These are phyloP conservation scores for Meteorus sp. DNA, from an alignment of 1,140 invertebrate genomes.

Conservation along the genomic window DNA sequence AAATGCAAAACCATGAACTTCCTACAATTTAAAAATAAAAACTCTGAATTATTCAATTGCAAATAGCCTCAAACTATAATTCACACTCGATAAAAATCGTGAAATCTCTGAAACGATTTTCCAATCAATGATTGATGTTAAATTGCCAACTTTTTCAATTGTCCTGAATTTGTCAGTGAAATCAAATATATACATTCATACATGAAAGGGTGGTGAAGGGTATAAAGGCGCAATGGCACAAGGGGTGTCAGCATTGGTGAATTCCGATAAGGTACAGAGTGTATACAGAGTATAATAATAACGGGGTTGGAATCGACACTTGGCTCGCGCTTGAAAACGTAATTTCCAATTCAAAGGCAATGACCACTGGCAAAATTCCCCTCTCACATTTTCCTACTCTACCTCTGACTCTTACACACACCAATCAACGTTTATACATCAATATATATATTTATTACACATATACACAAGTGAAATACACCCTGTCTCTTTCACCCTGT, in stretches of 20 bases:
- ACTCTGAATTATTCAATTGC: too few species aligned
- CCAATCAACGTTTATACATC: slow-evolving; percentile 1
- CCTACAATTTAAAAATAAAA: not conserved
- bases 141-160: slow-evolving; percentile 4
- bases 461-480: slow-evolving; percentile 15
- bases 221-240: not conserved
- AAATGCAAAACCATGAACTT: not conserved
- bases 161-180: not conserved
- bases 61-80: too few species aligned
- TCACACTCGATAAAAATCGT: not conserved
- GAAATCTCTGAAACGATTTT: not conserved
- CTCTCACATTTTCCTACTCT: slow-evolving; percentile 5
- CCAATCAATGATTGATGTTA: not conserved
- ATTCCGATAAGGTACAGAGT: slow-evolving; percentile 16
- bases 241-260: too few species aligned
- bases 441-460: slow-evolving; percentile 26
- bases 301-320: slow-evolving; percentile 48
- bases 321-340: slow-evolving; percentile 45
- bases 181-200: not conserved
- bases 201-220: not conserved
- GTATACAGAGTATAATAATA: too few species aligned
- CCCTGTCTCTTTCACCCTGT: slow-evolving; percentile 24
- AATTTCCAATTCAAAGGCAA: slow-evolving; percentile 58
- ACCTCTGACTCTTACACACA: not conserved
- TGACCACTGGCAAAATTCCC: slow-evolving; percentile 45